Percentiles rank a stretch among this genome's conserved stretches.
These are phyloP conservation scores for Rhinoderma darwinii DNA, from an alignment of 2,113 vertebrate species.

Conservation along the genomic window DNA sequence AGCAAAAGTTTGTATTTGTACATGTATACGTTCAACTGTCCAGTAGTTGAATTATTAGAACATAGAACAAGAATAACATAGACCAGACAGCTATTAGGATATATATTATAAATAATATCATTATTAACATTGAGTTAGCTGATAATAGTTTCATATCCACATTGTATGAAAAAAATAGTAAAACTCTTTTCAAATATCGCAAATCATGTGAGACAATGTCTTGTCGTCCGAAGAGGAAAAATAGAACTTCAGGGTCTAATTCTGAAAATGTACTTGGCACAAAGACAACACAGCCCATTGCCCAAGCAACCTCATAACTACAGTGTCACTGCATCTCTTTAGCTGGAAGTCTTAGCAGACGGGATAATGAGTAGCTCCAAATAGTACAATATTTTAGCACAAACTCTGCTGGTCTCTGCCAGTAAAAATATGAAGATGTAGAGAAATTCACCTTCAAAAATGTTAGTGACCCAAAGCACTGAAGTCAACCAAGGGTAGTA, in stretches of 20 bases:
- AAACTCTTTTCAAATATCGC: no score
- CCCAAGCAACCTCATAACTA: background rate
- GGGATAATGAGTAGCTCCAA: background rate
- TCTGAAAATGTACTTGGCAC: background rate
- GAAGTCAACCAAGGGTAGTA: background rate
- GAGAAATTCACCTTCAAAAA: background rate
- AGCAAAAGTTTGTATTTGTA: constrained; percentile 3
- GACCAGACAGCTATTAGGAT: background rate
- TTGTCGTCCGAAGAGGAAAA: background rate
- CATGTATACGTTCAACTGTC: background rate
- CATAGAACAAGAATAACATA: background rate
- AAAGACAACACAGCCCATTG: background rate
- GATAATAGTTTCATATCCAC: background rate
- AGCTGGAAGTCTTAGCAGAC: background rate
- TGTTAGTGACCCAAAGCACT: background rate
- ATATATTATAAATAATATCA: background rate
- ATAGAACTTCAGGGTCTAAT: background rate
- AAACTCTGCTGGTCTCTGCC: background rate
- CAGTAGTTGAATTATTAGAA: background rate
- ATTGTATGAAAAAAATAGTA: background rate
- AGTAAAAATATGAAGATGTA: background rate
- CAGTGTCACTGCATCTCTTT: background rate
- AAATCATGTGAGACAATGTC: background rate
- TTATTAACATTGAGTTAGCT: background rate
- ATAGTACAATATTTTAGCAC: background rate